Evolutionary conservation across 2,797 vertebrate species (phyloP), one percentile per base, ranked within the genome.

Genomic region (Neopelma chrysocephalum): DNA sequence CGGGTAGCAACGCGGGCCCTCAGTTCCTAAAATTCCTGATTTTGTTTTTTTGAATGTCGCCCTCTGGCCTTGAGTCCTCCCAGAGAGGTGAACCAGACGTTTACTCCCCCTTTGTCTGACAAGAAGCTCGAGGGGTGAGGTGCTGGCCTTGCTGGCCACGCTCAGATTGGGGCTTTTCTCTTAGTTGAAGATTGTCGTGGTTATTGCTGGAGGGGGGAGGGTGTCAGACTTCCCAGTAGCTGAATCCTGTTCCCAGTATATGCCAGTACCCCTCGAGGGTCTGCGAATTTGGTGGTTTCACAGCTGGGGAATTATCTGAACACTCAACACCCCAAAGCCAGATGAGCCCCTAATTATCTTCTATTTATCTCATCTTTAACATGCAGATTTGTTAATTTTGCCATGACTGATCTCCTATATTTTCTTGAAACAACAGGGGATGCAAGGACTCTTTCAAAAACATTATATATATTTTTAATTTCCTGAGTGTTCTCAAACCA

Each of bases 401-500:
- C 32, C 40, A 5, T 54, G 80, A 80, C 81, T 31, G 54, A 23
- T 21, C 43, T 69, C 82, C 76, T 23, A 6, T 22, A 23, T 72
- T 82, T 84, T 73, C 64, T 17, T 26, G 89, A 58, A 85, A 80
- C 71, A 50, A 76, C 23, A 9, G 45, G 68, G 51, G 58, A 25
- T 23, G 69, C 0, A 4, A 64, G 62, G 70, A 36, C 72, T 50
- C 47, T 66, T 58, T 29, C 45, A 51, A 58, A 93, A 78, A 78
- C 56, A 60, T 96, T 95, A 95, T 91, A 62, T 89, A 94, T 92
- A 68, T 78, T 93, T 96, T 96, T 96, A 97, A 96, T 96, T 95
- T 91, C 3, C 29, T 32, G 88, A 64, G 58, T 7, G 45, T 73
- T 90, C 92, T 79, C 85, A 57, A 45, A 43, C 61, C 69, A 40